A percentile compares a stretch with the other conserved stretches of the same genome.
Conservation (phyloP, 2,113 vertebrate genomes). For the Ranitomeya variabilis region DNA sequence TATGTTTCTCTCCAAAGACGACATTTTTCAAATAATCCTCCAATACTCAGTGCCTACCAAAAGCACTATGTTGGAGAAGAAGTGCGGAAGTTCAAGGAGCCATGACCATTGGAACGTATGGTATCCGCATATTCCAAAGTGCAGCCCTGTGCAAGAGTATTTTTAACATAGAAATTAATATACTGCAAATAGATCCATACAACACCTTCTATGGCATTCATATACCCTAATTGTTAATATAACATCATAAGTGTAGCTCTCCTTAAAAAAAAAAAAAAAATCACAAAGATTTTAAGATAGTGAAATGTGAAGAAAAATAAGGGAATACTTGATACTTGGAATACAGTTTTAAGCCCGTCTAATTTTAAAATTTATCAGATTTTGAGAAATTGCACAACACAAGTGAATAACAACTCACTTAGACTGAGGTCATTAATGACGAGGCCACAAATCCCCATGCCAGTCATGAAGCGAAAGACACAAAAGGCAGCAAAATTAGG, state of each 20-base stretch:
- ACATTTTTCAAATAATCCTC: no score
- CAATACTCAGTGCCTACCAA: no score
- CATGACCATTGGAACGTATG: no score
- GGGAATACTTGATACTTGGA: neutral
- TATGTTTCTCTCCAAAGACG: no score
- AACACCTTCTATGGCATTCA: no score
- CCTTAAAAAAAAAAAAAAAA: neutral
- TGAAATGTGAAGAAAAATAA: neutral
- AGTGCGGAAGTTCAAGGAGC: no score
- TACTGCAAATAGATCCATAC: no score
- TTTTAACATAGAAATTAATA: no score
- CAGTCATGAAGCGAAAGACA: slow-evolving; percentile 73
- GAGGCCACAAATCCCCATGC: slow-evolving; percentile 76
- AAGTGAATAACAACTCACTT: slow-evolving; percentile 63
- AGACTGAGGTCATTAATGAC: slow-evolving; percentile 75
- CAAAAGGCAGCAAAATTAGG: slow-evolving; percentile 73
- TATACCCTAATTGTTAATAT: no score
- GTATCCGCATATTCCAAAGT: no score
- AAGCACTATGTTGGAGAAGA: no score
- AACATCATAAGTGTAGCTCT: neutral
- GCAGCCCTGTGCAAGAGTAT: no score
- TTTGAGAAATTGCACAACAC: neutral
- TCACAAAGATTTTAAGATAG: neutral
- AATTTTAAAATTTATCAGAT: neutral
- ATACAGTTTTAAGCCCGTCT: neutral